Base-by-base conservation (phyloP, 1,140 invertebrate genomes). In the Solenopsis fugax region DNA sequence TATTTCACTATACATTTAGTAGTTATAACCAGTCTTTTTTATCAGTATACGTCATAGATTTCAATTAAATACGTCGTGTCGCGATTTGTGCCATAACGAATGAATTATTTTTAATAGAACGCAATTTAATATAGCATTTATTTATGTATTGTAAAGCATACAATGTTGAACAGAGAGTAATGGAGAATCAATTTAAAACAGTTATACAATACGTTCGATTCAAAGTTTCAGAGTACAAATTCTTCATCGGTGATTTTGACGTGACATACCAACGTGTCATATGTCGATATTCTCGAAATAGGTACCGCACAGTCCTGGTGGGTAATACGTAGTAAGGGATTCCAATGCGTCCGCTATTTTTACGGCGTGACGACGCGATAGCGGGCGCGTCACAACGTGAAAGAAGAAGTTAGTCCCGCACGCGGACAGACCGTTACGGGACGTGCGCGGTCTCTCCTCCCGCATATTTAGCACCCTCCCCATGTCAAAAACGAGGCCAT, bases 401-500 rank as follows among this genome's bases (percentile, higher is more conserved):
- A 82, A 82, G 80, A 60, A 82, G 67, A 82, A 82, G 80, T 82
- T 78, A 50, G 73, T 85, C 73, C 89, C 77, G 82, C 80, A 72
- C 16, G 75, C 76, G 84, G 85, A 73, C 29, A 69, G 65, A 50
- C 65, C 18, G 18, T 73, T 54, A 34, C 82, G 78, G 29, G 78
- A 86, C 85, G 88, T 87, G 73, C 29, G 21, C 67, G 69, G 82
- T 67, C 58, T 90, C 87, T 62, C 29, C 29, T 91, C 91, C 62
- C 88, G 88, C 90, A 91, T 92, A 92, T 93, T 93, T 93, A 93
- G 89, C 91, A 76, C 90, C 80, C 77, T 60, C 85, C 65, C 91
- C 88, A 76, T 90, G 89, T 88, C 89, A 87, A 89, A 87, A 90
- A 89, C 90, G 90, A 72, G 90, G 85, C 91, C 93, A 93, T 93